Base-by-base conservation (phyloP, 2,888 invertebrate genomes). In the Volucella bombylans region DNA sequence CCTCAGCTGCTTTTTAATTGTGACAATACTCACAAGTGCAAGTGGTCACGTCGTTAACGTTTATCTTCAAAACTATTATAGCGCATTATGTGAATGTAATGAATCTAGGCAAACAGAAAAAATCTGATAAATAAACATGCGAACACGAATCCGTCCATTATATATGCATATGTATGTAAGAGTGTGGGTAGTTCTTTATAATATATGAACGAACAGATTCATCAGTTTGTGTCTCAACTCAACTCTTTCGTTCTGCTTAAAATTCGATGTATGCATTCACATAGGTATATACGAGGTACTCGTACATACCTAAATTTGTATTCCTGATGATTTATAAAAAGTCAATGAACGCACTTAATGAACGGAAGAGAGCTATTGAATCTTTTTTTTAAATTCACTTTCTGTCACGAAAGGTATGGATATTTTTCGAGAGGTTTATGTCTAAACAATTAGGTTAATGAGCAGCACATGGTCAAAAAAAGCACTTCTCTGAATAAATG, bases 1-100 rank as follows among this genome's bases (percentile, higher is more conserved):
- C 23, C 23, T 31, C 31, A 31, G 31, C 50, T 15, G 38, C 57
- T 43, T 50, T 18, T 50, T 18, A 41, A 43, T 43, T 41, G 78
- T 57, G 57, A 78, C 78, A 71, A 64, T 57, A 71, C 64, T 71
- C 71, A 65, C 78, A 71, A 78, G 78, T 71, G 69, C 78, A 78
- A 78, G 71, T 78, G 71, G 50, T 50, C 61, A 61, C 14, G n/a
- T 1, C n/a, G 14, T 59, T 2, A 47, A 68, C 31, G 12, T 45
- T 11, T 49, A 8, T 39, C 50, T 50, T 15, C 39, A 39, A 49
- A 15, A 39, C 23, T 8, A 50, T 18, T 23, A 47, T 23, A n/a
- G 11, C 15, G 49, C 10, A 9, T 11, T 12, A 23, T 43, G 31
- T 54, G n/a, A 67, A 67, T 52, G 43, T 14, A n/a, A 68, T 68